Percentiles rank a stretch among this genome's conserved stretches.
These are phyloP conservation scores for Portevinia maculata DNA, from an alignment of 2,888 invertebrate species.

Conservation along the genomic window DNA sequence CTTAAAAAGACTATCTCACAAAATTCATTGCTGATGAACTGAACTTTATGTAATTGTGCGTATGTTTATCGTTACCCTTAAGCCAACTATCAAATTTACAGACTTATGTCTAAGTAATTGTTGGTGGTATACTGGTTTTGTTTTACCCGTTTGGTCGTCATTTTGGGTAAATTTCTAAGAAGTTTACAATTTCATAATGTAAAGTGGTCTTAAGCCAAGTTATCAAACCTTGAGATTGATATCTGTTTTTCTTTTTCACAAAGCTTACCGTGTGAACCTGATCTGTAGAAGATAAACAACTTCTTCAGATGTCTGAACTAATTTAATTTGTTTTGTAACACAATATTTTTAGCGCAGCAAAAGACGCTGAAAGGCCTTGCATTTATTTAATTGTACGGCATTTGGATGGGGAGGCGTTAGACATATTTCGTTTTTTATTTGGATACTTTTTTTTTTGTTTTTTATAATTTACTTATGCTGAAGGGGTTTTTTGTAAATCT, in stretches of 20 bases:
- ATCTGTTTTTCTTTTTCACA: neutral
- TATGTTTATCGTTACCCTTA: too few relatives aligned
- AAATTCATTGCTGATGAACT: neutral
- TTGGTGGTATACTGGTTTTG: slow-evolving; percentile 9
- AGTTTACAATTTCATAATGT: slow-evolving; percentile 3
- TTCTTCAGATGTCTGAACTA: slow-evolving; percentile 29
- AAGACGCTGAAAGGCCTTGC: slow-evolving; percentile 27
- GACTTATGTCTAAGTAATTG: slow-evolving; percentile 18
- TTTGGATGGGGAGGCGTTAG: neutral
- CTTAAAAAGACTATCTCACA: slow-evolving; percentile 23
- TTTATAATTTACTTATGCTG: too few relatives aligned
- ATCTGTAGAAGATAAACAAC: slow-evolving; percentile 33
- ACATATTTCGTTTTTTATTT: slow-evolving; percentile 18
- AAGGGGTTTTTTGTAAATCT: too few relatives aligned
- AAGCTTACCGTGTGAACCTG: slow-evolving; percentile 28
- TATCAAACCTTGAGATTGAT: slow-evolving; percentile 21
- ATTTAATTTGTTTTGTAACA: slow-evolving; percentile 39
- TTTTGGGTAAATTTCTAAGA: slow-evolving; percentile 11
- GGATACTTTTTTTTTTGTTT: too few relatives aligned
- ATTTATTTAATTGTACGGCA: slow-evolving; percentile 7
- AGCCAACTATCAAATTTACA: neutral
- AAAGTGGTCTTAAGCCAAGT: neutral
- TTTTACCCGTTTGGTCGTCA: neutral
- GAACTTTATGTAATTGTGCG: too few relatives aligned
- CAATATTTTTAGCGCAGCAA: slow-evolving; percentile 17